Base-by-base conservation (phyloP, 1,140 invertebrate genomes). In the Brachionus angularis region DNA sequence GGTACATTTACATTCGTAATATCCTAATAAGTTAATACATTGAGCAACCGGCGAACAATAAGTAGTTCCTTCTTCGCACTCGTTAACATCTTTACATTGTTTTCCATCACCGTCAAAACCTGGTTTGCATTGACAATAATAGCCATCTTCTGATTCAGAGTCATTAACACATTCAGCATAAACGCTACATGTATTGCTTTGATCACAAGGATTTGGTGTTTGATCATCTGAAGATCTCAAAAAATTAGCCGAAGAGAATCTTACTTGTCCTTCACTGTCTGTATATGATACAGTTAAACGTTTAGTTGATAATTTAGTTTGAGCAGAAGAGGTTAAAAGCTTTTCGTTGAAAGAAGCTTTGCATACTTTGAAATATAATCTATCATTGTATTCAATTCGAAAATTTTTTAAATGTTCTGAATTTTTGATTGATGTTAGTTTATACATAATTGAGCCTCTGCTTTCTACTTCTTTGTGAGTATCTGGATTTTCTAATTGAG, bases 101-200 rank as follows among this genome's bases (percentile, higher is more conserved):
- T 49, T 23, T 5, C 67, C 67, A 10, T 50, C 33, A 25, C 67
- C 67, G 36, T 71, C 67, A 25, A 71, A 71, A 16, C 67, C 67
- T 16, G 67, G 36, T 36, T 71, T 71, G 29, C 67, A 71, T 55
- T 53, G 47, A 55, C 67, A 71, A 50, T 47, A 67, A 27, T 67
- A 67, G 25, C 62, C 62, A 23, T 67, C 47, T n/a, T 46, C 42
- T 14, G 62, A 23, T 31, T 67, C 42, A 3, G 42, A 46, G 16
- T 67, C 62, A 31, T 67, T 46, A 8, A 67, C 36, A 34, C 62
- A 67, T 23, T 67, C 62, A 18, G 62, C 62, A 34, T 23, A 67
- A 18, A 67, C 14, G n/a, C 47, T 50, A 23, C 62, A 67, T n/a
- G n/a, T n/a, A 36, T 67, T 42, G 25, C 47, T 67, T 5, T 18